phyloP scores from a whole-genome alignment of 2,113 vertebrate species.

The Phrynocephalus versicolor region DNA sequence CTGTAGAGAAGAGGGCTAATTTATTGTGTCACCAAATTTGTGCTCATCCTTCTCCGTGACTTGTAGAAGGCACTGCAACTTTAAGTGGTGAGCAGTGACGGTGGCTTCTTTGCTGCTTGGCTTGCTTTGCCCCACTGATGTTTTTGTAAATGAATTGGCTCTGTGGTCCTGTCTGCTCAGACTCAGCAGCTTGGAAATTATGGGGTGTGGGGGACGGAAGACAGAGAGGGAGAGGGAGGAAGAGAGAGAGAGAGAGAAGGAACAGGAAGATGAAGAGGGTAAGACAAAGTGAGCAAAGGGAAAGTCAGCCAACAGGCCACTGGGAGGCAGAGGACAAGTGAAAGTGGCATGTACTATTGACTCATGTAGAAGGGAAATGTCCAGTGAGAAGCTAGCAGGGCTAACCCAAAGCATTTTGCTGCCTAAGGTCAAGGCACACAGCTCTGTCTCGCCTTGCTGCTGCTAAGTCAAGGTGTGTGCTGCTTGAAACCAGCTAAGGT shows the following conservation, averaged over 20 bases:
- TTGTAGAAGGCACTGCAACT: neutral
- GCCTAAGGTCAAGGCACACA: neutral
- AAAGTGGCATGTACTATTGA: neutral
- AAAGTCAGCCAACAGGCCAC: neutral
- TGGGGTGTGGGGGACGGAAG: neutral
- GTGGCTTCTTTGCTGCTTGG: neutral
- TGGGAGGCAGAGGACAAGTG: neutral
- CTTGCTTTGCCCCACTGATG: neutral
- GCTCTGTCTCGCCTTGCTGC: neutral
- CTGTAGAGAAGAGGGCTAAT: neutral
- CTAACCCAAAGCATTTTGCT: neutral
- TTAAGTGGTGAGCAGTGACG: neutral
- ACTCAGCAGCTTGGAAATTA: neutral
- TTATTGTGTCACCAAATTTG: neutral
- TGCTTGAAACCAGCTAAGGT: neutral
- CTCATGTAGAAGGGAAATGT: neutral
- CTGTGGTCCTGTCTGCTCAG: neutral
- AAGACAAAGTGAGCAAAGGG: neutral
- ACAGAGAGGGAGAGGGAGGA: neutral
- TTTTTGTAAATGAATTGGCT: neutral
- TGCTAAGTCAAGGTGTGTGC: neutral
- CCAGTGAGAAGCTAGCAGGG: neutral
- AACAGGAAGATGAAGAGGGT: neutral
- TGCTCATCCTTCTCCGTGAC: neutral
- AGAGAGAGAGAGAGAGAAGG: neutral